phyloP scores from a whole-genome alignment of 1,140 invertebrate genomes.

The Heliconius eleuchia region DNA sequence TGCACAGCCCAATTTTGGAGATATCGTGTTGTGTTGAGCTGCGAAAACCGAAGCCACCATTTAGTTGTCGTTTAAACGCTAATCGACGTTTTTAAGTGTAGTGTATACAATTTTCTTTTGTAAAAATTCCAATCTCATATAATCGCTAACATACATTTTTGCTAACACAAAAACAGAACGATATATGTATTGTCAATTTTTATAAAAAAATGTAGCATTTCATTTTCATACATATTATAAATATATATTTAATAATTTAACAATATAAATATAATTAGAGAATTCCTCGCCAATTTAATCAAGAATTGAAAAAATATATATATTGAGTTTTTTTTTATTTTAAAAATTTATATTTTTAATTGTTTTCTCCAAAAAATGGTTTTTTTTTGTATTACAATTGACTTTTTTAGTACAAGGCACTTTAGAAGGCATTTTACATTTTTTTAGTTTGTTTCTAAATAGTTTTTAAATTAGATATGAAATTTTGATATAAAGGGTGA shows the following conservation, averaged over 20 bases:
- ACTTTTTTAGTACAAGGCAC: not conserved
- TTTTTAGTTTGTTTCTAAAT: too few species aligned
- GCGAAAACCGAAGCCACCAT: too few species aligned
- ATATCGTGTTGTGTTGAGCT: too few species aligned
- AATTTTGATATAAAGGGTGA: too few species aligned
- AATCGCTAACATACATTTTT: conserved; percentile 44
- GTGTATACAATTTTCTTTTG: not conserved
- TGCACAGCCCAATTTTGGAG: too few species aligned
- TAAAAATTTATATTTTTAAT: too few species aligned
- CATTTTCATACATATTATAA: not conserved
- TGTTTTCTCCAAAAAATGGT: not conserved
- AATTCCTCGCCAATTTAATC: not conserved
- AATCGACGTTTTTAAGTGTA: not conserved
- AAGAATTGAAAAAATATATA: too few species aligned
- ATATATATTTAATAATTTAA: not conserved
- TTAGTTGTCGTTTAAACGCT: too few species aligned
- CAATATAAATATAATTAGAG: not conserved
- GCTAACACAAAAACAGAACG: conserved; percentile 45
- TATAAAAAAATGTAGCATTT: not conserved
- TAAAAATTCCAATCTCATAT: conserved; percentile 19
- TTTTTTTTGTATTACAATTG: not conserved
- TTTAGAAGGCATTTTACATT: not conserved
- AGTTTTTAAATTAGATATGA: too few species aligned
- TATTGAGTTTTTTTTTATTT: too few species aligned
- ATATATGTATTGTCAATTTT: conserved; percentile 24